A percentile compares a stretch with the other conserved stretches of the same genome.
Evolutionary conservation across 2,797 vertebrate species (phyloP).

Genomic region (Lacerta bilineata): DNA sequence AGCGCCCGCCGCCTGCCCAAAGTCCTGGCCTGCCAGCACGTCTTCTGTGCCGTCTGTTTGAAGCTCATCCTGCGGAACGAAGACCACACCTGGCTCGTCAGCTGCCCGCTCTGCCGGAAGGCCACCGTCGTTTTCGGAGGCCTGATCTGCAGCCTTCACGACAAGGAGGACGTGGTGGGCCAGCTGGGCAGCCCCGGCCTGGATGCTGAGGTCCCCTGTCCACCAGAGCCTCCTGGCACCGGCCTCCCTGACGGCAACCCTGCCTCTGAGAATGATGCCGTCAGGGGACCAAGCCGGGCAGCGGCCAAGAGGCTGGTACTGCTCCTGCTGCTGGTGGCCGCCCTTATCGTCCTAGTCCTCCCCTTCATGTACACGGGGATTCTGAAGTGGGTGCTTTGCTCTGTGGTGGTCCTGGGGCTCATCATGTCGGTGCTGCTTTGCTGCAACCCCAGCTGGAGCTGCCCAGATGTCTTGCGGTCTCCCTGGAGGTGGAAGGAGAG

Average conservation of each 20-base stretch:
- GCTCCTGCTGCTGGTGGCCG: slow-evolving; percentile 74
- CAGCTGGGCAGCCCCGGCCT: slow-evolving; percentile 16
- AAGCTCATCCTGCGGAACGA: slow-evolving; percentile 77
- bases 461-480: not conserved
- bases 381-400: slow-evolving; percentile 75
- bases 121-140: slow-evolving; percentile 76
- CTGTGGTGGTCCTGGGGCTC: slow-evolving; percentile 68
- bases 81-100: slow-evolving; percentile 71
- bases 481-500: slow-evolving; percentile 66
- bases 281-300: slow-evolving; percentile 28
- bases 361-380: slow-evolving; percentile 73
- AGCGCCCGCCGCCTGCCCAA: slow-evolving; percentile 72
- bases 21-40: slow-evolving; percentile 78
- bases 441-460: slow-evolving; percentile 62
- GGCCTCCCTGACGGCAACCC: fast-evolving
- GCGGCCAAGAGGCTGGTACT: slow-evolving; percentile 72
- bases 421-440: slow-evolving; percentile 76
- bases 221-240: not conserved
- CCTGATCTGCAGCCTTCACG: slow-evolving; percentile 76
- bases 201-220: slow-evolving; percentile 39
- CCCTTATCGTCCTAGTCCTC: slow-evolving; percentile 76
- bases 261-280: not conserved
- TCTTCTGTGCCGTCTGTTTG: slow-evolving; percentile 80
- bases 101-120: slow-evolving; percentile 80
- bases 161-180: slow-evolving; percentile 67